Percentiles rank a stretch among this genome's conserved stretches.
phyloP scores from a whole-genome alignment of 2,888 invertebrate genomes.

The Adineta ricciae region DNA sequence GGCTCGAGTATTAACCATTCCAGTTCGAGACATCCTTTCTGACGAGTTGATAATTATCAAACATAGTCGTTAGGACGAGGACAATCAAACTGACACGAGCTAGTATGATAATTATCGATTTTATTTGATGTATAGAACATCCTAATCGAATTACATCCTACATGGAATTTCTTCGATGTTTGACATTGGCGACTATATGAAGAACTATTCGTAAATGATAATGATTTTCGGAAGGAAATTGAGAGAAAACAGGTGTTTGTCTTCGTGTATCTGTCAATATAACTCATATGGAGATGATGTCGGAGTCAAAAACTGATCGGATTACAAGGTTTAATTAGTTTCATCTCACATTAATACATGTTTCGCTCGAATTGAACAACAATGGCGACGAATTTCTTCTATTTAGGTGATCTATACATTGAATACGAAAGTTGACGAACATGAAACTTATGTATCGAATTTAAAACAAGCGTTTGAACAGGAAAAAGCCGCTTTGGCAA shows the following conservation, averaged over 20 bases:
- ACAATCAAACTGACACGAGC: neutral
- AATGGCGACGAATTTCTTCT: neutral
- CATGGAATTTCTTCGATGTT: neutral
- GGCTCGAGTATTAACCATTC: neutral
- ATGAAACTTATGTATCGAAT: conserved; percentile 43
- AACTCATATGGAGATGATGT: neutral
- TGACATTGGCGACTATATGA: too few relatives aligned
- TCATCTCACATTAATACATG: neutral
- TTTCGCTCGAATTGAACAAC: too few relatives aligned
- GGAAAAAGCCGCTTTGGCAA: conserved; percentile 42
- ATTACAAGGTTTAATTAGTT: too few relatives aligned
- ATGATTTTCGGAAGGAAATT: too few relatives aligned
- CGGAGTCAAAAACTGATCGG: neutral
- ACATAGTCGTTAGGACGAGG: neutral
- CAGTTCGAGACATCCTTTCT: neutral
- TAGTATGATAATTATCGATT: neutral
- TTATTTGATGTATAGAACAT: neutral
- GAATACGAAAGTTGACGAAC: conserved; percentile 50
- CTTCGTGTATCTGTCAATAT: too few relatives aligned
- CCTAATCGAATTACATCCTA: neutral
- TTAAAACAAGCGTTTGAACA: conserved; percentile 47
- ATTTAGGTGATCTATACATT: conserved; percentile 49
- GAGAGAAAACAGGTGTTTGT: neutral
- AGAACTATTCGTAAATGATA: too few relatives aligned
- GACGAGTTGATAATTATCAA: neutral